Evolutionary conservation across 2,113 vertebrate genomes (phyloP), one percentile per base, ranked within the genome.

Genomic region (Collichthys lucidus): DNA sequence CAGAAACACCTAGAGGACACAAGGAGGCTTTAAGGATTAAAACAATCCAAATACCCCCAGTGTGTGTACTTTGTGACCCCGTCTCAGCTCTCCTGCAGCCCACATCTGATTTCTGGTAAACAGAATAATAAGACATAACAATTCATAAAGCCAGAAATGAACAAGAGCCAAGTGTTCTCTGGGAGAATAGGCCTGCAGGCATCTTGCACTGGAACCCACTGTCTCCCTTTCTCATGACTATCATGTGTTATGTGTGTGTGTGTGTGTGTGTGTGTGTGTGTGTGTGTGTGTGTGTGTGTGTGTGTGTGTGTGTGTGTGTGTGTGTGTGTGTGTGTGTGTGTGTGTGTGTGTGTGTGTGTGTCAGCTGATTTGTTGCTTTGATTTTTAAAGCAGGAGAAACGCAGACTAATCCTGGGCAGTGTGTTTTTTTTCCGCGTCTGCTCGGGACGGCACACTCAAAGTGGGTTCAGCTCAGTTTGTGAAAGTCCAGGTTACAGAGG

Each of bases 131-230:
- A 60, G 70, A 31, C 31, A 29, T 11, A n/a, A 44, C 42, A 67
- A 35, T 35, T 17, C 40, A 56, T 56, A 57, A 56, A 56, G 62
- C 22, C 40, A 47, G n/a, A 60, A 42, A 49, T 22, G 31, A 74
- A 81, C 76, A 79, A 62, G 53, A 80, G 53, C 61, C 29, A 74
- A 80, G 42, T 64, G 79, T 68, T 67, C 64, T 49, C 42, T 29
- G 50, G 47, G 52, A 80, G 20, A 73, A 49, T 16, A 40, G 5
- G 61, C 6, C 77, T 71, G 47, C 57, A 71, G 67, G 49, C 77
- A 79, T 46, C 19, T 6, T 5, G 24, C 64, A 42, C 46, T 47
- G 42, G 19, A 74, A 47, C 29, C 22, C 66, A 46, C 19, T 20
- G 29, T 16, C 50, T 62, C 63, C 53, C 47, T 40, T 26, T 17